A percentile compares a stretch with the other conserved stretches of the same genome.
phyloP scores from a whole-genome alignment of 2,888 invertebrate genomes.

The Phania funesta region DNA sequence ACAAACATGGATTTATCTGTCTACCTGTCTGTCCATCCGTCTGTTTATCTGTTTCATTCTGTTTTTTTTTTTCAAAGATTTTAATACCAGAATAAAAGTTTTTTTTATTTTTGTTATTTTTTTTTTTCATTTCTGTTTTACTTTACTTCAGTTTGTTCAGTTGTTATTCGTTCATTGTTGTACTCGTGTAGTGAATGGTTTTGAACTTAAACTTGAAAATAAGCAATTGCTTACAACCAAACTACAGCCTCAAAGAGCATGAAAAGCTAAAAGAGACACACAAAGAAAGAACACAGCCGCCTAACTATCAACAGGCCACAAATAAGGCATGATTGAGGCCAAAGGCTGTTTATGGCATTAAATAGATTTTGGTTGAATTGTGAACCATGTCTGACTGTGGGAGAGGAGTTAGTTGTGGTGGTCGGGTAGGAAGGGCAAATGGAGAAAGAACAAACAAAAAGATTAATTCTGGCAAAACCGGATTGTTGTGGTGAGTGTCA shows the following conservation, averaged over 20 bases:
- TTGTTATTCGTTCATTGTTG: constrained; percentile 41
- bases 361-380: constrained; percentile 19
- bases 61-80: constrained; percentile 23
- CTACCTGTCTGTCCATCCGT: not conserved
- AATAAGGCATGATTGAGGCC: constrained; percentile 48
- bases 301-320: constrained; percentile 17
- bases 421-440: not conserved
- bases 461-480: constrained; percentile 22
- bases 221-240: not conserved
- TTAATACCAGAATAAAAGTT: constrained; percentile 33
- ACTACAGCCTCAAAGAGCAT: not conserved
- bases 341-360: constrained; percentile 51
- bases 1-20: constrained; percentile 30
- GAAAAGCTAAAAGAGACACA: not conserved
- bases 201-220: constrained; percentile 67
- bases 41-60: not conserved
- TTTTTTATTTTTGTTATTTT: constrained; percentile 3
- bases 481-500: constrained; percentile 37
- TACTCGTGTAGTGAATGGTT: constrained; percentile 14
- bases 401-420: constrained; percentile 18
- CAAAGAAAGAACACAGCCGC: not conserved
- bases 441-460: not conserved
- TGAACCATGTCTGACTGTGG: constrained; percentile 11
- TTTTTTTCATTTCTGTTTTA: not conserved
- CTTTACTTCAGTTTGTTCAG: constrained; percentile 6